Evolutionary conservation across 2,797 vertebrate genomes (phyloP), one percentile per base, ranked within the genome.

Genomic region (Pyrocephalus nanus): DNA sequence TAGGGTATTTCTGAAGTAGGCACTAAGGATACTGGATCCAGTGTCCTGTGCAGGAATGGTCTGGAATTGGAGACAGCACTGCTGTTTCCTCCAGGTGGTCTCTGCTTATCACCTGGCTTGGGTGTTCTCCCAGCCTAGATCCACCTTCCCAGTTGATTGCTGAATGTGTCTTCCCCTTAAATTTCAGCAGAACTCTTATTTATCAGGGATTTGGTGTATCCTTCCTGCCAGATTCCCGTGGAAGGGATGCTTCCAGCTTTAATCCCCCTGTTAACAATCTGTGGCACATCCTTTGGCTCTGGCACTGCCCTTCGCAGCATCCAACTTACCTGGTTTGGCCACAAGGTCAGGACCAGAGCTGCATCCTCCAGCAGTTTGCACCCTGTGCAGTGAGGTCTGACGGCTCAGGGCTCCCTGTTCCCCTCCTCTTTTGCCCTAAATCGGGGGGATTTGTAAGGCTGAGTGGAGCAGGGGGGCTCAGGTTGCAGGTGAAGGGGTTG

Each of bases 341-440:
- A 0, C 50, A 30, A 17, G 4, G 0, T 0, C 2, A 40, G 43
- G 51, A 25, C 32, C 61, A 4, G 34, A 45, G 54, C n/a, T 81
- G 53, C 13, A 15, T 58, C 30, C 91, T 48, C 65, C 25, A 15
- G 65, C 18, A 22, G 1, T 4, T 64, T 43, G n/a, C n/a, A 34
- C 22, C 54, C 48, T 0, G 0, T 6, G 9, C 47, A 36, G 10
- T n/a, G 34, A 17, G 20, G 1, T 43, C 47, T 65, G 51, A 14
- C 17, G 40, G 29, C 69, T 4, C 54, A 0, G 51, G 7, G 23
- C 5, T 86, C 65, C 54, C 15, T 6, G 8, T 43, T 79, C 58
- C 12, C 5, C 3, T 26, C 27, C 1, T 27, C n/a, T 66, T 5
- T 2, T 34, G 0, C n/a, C 57, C 53, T 2, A 38, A 17, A 89